Base-by-base conservation (phyloP, 2,797 vertebrate species). In the Discoglossus pictus region DNA sequence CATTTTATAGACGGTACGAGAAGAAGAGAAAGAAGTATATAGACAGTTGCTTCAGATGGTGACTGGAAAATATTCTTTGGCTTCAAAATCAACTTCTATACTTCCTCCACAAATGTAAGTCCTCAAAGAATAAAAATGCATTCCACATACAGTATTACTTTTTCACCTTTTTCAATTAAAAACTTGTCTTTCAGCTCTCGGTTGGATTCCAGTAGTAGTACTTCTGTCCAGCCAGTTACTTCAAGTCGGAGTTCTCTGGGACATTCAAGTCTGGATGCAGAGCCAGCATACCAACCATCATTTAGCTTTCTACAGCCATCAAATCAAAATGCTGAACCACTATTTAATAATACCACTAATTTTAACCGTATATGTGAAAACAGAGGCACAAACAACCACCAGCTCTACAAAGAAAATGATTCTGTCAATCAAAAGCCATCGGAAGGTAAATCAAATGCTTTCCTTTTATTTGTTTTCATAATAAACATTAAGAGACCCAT, bases 1-100 rank as follows among this genome's bases (percentile, higher is more conserved):
- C 10, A 11, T 9, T 65, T 43, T 6, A 1, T 61, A 99, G 97
- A 96, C 93, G 0, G 88, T 98, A 69, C 75, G 88, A 50, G 89
- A 93, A 73, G 95, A 94, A 54, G 96, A 98, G 79, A 93, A 91
- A 68, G 95, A 96, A 76, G 89, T 98, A 62, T 99, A 99, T 82
- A 84, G 92, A 75, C 95, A 96, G 77, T 82, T 99, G 72, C 85
- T 98, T 48, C 88, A 93, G 78, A 87, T 98, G 85, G 93, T 98
- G 64, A 94, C 94, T 0, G 92, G 90, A 18, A 94, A 94, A 53
- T 92, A 93, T 38, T 93, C 93, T 0, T 89, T 90, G 60, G 85
- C 85, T 3, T 86, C 90, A 75, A 90, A 90, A 25, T 89, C 93
- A 4, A 87, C 92, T 35, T 78, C 84, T 0, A 81, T 89, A 6